Conservation (phyloP, 2,113 vertebrate genomes). For the Chaetorhynchus papuensis region DNA sequence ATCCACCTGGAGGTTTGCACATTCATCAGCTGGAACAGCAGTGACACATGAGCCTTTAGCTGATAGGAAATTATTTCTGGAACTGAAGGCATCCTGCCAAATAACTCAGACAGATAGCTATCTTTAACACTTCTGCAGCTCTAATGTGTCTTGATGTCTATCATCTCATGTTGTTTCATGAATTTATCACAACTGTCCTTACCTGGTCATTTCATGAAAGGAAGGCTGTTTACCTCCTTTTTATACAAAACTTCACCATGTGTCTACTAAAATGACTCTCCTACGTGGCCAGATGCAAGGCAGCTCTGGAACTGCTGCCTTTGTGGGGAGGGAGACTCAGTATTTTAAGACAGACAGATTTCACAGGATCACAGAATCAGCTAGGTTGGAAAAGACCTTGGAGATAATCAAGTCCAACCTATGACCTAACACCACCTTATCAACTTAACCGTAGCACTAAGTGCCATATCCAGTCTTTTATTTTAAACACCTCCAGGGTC, state of each 20-base stretch:
- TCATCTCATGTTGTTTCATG: not conserved
- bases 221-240: not conserved
- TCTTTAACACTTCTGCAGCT: not conserved
- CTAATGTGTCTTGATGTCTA: not conserved
- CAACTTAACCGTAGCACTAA: not conserved
- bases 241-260: not conserved
- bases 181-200: not conserved
- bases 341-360: not conserved
- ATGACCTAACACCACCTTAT: not conserved
- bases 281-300: not conserved
- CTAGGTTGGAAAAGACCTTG: not conserved
- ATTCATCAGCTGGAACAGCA: not conserved
- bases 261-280: not conserved
- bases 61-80: conserved; percentile 16
- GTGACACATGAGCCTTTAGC: not conserved
- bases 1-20: not conserved
- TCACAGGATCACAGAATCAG: not conserved
- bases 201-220: not conserved
- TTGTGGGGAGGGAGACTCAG: not conserved
- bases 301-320: not conserved
- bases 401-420: not conserved
- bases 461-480: not conserved
- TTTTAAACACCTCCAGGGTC: not conserved
- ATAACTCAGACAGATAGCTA: not conserved
- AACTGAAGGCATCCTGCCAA: not conserved